Evolutionary conservation across 2,113 vertebrate species (phyloP).

Genomic region (Bufo bufo): DNA sequence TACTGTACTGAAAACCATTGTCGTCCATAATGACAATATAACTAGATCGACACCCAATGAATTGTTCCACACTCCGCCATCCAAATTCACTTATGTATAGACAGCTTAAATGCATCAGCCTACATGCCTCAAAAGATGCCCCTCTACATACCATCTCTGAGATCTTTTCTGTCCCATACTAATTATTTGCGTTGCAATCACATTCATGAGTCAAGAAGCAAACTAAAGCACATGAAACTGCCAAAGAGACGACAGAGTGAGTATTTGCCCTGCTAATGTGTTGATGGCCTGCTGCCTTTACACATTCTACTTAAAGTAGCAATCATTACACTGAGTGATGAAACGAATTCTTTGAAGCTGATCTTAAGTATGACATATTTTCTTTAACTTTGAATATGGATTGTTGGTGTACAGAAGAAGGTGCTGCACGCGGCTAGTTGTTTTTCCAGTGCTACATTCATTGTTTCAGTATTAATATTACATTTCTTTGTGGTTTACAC

Average conservation of each 20-base stretch:
- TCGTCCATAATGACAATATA: no score
- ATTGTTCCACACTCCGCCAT: no score
- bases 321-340: conserved; percentile 31
- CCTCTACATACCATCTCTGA: not conserved
- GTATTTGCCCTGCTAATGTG: conserved; percentile 45
- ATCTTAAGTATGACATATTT: conserved; percentile 42
- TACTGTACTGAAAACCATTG: no score
- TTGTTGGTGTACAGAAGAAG: conserved; percentile 14
- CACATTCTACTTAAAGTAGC: conserved; percentile 37
- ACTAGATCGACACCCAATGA: no score
- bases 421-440: not conserved
- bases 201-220: conserved; percentile 1
- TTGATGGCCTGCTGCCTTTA: conserved; percentile 42
- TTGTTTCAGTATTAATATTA: conserved; percentile 35
- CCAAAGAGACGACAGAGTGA: conserved; percentile 30
- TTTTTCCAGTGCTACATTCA: conserved; percentile 14
- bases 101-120: not conserved
- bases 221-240: not conserved
- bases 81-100: no score
- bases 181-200: conserved; percentile 9
- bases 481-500: conserved; percentile 38
- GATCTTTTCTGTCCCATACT: not conserved
- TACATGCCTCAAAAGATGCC: not conserved
- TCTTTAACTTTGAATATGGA: conserved; percentile 20
- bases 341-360: conserved; percentile 23